Base-by-base conservation (phyloP, 1,140 invertebrate genomes). In the Caenorhabditis remanei region DNA sequence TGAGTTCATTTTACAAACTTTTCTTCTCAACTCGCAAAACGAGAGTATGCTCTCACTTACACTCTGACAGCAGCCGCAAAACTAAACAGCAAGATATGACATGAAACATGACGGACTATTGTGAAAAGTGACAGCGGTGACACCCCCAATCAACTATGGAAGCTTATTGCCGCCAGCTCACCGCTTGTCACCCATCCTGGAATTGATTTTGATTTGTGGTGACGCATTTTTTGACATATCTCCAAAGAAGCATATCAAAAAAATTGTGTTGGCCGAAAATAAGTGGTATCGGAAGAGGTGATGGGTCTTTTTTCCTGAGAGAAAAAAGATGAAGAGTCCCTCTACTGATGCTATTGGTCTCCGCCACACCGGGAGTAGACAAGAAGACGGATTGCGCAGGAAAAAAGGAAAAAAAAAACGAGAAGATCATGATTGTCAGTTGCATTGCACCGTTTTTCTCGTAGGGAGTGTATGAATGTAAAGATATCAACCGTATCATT, bases 81-180 rank as follows among this genome's bases (percentile, higher is more conserved):
- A 79, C 43, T 79, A 50, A 79, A 79, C 71, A 79, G 71, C 71
- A 79, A 48, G 46, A 79, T 46, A 41, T 79, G 46, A 79, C 71
- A 79, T 79, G 71, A 79, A 79, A 79, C 71, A 79, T 79, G 71
- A 79, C 71, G 46, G 71, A 79, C 71, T 79, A 79, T 79, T 79
- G 71, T 79, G 71, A 79, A 79, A 79, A 79, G 46, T 79, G 71
- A 79, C 71, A 79, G 71, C 71, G 21, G n/a, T 79, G 71, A 50
- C 71, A 79, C 71, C 71, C 71, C 71, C 71, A 79, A 79, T 79
- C 71, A 79, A 53, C 43, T 2, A 32, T 71, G 65, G 65, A 71
- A 71, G 14, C 65, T 46, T 46, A 79, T 50, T 79, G 46, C n/a
- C 9, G 71, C 46, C 71, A 79, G 71, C 46, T 21, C 21, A 9